Evolutionary conservation across 2,113 vertebrate species (phyloP).

Genomic region (Notothenia rossii): DNA sequence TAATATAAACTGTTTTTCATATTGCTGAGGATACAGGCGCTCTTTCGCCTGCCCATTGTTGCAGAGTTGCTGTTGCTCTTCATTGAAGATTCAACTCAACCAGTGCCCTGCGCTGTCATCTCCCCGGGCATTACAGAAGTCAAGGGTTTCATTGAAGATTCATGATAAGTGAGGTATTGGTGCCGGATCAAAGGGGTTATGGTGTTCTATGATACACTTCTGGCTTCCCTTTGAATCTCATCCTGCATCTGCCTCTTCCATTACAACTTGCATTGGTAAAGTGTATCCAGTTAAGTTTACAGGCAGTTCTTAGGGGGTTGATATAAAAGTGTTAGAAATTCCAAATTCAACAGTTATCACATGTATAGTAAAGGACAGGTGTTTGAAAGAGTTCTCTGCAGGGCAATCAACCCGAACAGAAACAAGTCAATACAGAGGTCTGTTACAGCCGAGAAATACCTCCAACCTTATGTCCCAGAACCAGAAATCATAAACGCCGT

Average conservation of each 20-base stretch:
- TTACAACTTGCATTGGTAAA: neutral
- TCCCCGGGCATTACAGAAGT: slow-evolving; percentile 19
- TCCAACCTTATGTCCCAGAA: neutral
- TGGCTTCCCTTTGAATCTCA: neutral
- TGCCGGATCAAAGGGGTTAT: slow-evolving; percentile 12
- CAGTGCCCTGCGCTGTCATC: slow-evolving; percentile 19
- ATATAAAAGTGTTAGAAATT: neutral
- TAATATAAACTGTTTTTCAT: neutral
- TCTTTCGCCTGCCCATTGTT: slow-evolving; percentile 38
- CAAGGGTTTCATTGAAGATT: slow-evolving; percentile 37
- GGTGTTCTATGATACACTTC: neutral
- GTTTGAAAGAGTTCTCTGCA: neutral
- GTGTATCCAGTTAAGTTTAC: neutral
- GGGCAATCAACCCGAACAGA: neutral
- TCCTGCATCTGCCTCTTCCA: neutral
- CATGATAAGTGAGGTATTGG: slow-evolving; percentile 13
- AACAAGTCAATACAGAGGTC: neutral
- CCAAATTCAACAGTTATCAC: neutral
- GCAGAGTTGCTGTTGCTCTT: slow-evolving; percentile 46
- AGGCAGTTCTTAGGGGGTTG: neutral
- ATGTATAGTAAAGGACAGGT: neutral
- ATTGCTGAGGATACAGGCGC: too few relatives aligned
- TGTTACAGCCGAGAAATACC: neutral
- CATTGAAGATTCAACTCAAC: slow-evolving; percentile 52
- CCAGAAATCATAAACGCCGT: neutral